phyloP scores from a whole-genome alignment of 2,113 vertebrate genomes.

The Sylvia atricapilla region DNA sequence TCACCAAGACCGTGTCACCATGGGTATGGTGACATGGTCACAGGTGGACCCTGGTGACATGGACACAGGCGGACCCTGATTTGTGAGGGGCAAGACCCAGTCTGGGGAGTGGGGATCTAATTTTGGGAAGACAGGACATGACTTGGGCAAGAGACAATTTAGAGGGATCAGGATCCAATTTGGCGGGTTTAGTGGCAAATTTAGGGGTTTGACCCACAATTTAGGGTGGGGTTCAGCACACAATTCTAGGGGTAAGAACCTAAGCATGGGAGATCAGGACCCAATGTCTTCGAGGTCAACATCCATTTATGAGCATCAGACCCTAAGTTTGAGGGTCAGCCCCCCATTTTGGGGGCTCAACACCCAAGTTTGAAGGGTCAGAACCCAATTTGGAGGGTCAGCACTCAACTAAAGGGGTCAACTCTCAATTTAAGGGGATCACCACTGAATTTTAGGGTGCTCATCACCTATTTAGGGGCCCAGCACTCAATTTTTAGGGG shows the following conservation, averaged over 20 bases:
- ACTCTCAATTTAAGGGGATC: neutral
- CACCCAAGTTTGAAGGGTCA: neutral
- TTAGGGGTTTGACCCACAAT: neutral
- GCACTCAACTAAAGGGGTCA: neutral
- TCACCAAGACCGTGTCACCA: neutral
- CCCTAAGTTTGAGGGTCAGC: neutral
- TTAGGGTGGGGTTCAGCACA: neutral
- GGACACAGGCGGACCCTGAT: too few species aligned
- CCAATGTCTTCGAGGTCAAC: neutral
- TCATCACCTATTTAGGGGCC: neutral
- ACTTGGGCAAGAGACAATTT: neutral
- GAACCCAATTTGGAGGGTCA: neutral
- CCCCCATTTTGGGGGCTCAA: neutral
- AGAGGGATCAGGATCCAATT: neutral
- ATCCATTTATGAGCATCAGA: neutral
- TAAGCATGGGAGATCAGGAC: neutral
- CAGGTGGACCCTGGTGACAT: too few species aligned
- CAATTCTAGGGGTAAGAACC: neutral
- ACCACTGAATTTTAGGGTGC: neutral
- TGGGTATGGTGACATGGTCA: neutral
- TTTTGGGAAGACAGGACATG: fast-evolving
- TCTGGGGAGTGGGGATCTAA: too few species aligned
- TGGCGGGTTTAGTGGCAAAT: neutral
- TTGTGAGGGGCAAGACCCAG: neutral
- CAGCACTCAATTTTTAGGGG: neutral